phyloP scores from a whole-genome alignment of 2,888 invertebrate species.

The Xylocampa areola region DNA sequence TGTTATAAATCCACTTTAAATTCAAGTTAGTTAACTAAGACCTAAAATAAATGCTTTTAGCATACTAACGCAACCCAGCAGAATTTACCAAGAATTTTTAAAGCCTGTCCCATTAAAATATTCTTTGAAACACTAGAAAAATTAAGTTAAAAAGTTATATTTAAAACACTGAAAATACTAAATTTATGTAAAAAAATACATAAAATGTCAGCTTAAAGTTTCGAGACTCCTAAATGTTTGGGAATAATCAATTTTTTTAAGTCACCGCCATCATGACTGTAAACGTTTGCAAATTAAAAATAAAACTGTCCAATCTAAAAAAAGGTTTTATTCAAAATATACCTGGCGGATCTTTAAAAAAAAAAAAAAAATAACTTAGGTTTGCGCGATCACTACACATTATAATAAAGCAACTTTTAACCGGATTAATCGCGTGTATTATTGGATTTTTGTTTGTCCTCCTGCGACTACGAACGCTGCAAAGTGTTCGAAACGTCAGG shows the following conservation, averaged over 20 bases:
- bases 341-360: too few relatives aligned
- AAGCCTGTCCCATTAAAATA: constrained; percentile 28
- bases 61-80: constrained; percentile 51
- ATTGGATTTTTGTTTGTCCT: too few relatives aligned
- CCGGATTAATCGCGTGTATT: too few relatives aligned
- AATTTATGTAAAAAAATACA: constrained; percentile 29
- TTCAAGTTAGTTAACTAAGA: constrained; percentile 51
- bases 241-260: constrained; percentile 21
- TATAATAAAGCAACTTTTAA: too few relatives aligned
- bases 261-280: constrained; percentile 1
- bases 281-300: constrained; percentile 9
- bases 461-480: too few relatives aligned
- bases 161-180: constrained; percentile 23
- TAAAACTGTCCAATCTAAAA: constrained; percentile 20
- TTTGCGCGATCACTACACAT: too few relatives aligned
- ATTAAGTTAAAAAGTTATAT: constrained; percentile 32
- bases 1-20: constrained; percentile 58
- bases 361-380: too few relatives aligned
- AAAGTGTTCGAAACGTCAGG: too few relatives aligned
- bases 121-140: constrained; percentile 17
- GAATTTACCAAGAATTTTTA: constrained; percentile 35
- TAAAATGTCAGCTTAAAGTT: constrained; percentile 20
- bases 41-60: constrained; percentile 51
- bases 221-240: constrained; percentile 20
- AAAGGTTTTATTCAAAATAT: constrained; percentile 1